Evolutionary conservation across 23 tunicate genomes (phyloP), one percentile per base, ranked within the genome.

Genomic region (Diplosoma virens): DNA sequence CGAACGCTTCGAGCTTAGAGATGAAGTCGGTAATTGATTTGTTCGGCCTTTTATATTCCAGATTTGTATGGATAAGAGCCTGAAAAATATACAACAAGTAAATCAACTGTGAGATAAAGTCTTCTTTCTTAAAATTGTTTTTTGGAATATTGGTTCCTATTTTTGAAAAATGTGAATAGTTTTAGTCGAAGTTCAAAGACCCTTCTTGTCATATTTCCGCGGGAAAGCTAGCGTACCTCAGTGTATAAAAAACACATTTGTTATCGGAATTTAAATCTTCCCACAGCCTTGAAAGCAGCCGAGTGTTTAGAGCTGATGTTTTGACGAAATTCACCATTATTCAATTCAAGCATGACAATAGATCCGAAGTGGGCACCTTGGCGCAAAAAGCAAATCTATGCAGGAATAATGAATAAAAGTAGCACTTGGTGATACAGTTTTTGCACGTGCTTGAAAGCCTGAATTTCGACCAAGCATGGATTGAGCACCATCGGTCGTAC

Each of bases 381-480:
- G 72, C 47, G 48, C 72, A 66, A 66, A 66, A 50, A 66, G 72
- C 72, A 66, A 66, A 27, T 30, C 72, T 24, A 17, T 66, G 48
- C 9, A 66, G 25, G 72, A 66, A 66, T 50, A 66, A 28, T 66
- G 72, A 27, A 66, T 50, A 66, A 26, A 25, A 25, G 47, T 29
- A 50, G 47, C 48, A 17, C 48, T 26, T 25, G 48, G 72, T 23
- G 72, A 66, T n/a, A 26, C 48, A 25, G 48, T 6, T 66, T 66
- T 66, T 16, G 28, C 50, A 66, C 7, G 48, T 9, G 72, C 72
- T 66, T 66, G 72, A 66, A 66, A 66, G 9, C 48, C 72, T 25
- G 72, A 66, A 6, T 26, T 66, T 66, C 72, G 45, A 29, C 72
- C 72, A n/a, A 66, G 66, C 66, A 58, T 18, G 66, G 18, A 58